These are phyloP conservation scores for Brachynemurus nebulosus DNA, from an alignment of 2,888 invertebrate species.

Conservation along the genomic window DNA sequence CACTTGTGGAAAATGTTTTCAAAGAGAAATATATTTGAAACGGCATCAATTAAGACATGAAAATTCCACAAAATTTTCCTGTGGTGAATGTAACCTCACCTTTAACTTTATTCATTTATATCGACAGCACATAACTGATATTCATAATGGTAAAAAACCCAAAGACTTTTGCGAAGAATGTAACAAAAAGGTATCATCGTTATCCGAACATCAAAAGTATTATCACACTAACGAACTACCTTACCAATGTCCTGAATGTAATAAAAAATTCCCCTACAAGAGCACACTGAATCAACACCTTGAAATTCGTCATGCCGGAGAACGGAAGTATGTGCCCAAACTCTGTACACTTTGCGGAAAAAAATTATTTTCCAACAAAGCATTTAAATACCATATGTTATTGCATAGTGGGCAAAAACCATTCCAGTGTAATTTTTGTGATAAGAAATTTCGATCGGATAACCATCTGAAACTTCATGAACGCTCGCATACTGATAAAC, in stretches of 20 bases:
- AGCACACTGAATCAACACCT: background rate
- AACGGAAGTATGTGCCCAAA: background rate
- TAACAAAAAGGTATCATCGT: background rate
- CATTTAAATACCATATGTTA: slow-evolving; percentile 29
- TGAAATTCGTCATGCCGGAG: background rate
- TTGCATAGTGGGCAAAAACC: slow-evolving; percentile 32
- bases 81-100: background rate
- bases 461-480: background rate
- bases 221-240: background rate
- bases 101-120: background rate
- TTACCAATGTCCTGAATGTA: background rate
- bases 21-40: background rate
- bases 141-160: background rate
- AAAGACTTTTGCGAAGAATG: background rate
- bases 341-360: background rate
- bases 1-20: background rate
- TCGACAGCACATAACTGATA: background rate
- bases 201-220: background rate
- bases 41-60: background rate
- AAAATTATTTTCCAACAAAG: background rate
- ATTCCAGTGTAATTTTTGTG: slow-evolving; percentile 31
- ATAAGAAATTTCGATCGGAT: slow-evolving; percentile 25
- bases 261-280: background rate
- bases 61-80: background rate
- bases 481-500: background rate